Evolutionary conservation across 1,140 invertebrate species (phyloP), one percentile per base, ranked within the genome.

Genomic region (Drosophila suzukii): DNA sequence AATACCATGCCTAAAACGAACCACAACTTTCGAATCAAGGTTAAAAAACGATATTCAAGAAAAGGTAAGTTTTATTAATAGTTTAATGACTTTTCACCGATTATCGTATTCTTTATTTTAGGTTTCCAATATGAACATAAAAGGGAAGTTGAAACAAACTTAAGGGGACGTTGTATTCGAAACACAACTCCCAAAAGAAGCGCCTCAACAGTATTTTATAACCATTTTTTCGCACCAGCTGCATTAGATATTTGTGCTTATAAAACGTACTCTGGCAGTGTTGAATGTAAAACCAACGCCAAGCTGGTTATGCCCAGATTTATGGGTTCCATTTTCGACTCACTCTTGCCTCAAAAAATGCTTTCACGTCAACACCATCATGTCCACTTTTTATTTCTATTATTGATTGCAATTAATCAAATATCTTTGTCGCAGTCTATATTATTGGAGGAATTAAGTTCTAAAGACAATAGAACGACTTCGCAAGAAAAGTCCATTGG

Each of bases 341-440:
- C 44, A 20, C n/a, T 50, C 12, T 34, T 67, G 17, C 7, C 17
- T 38, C 46, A n/a, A 50, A 67, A 57, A 59, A 62, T 70, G 77
- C 34, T 46, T 50, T 20, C 15, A 17, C 34, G 15, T 15, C 38
- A 24, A 46, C 20, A 59, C 39, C 43, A 32, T 38, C 47, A 63
- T 44, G 57, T 34, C 24, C 43, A 56, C 7, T 75, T 78, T 53
- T 27, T 54, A 12, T 41, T 82, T 50, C 15, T 75, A 24, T 38
- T 76, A 17, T 30, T 82, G 6, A 44, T 82, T n/a, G 66, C 46
- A 3, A 53, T 59, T 50, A 65, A 62, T 20, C 44, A 86, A 17
- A 75, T 82, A 53, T 55, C 62, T 46, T 50, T 70, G 41, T 30
- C 80, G 17, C 68, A 82, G 24, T 38, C 78, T 3, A 47, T 82